Conservation (phyloP, 2,888 invertebrate genomes). For the Rhodophaea formosa region DNA sequence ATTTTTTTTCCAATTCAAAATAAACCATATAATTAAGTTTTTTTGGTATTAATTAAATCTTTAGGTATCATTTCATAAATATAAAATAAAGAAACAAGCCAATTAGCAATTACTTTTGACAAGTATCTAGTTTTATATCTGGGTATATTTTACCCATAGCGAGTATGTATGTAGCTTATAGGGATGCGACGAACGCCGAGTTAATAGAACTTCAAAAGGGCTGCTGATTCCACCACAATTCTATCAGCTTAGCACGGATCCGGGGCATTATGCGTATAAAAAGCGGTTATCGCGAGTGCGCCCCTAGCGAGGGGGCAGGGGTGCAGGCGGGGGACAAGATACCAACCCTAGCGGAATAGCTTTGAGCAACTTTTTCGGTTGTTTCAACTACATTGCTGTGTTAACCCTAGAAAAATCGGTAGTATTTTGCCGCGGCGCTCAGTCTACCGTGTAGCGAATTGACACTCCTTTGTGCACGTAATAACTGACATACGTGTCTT, state of each 20-base stretch:
- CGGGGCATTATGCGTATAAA: conserved; percentile 78
- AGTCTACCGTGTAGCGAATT: not conserved
- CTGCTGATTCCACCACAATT: conserved; percentile 78
- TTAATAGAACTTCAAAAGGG: conserved; percentile 80
- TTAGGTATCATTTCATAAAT: too few relatives aligned
- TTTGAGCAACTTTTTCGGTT: conserved; percentile 53
- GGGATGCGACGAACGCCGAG: too few relatives aligned
- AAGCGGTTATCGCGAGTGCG: conserved; percentile 72
- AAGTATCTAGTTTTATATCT: too few relatives aligned
- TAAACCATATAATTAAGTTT: too few relatives aligned
- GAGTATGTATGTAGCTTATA: too few relatives aligned
- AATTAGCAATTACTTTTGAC: too few relatives aligned
- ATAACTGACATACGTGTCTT: conserved; percentile 10
- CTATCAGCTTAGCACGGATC: conserved; percentile 79
- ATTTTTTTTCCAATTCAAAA: too few relatives aligned
- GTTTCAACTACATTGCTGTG: conserved; percentile 62
- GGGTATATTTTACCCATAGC: too few relatives aligned
- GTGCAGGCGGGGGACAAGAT: conserved; percentile 34
- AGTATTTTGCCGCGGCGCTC: not conserved
- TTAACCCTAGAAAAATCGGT: conserved; percentile 36
- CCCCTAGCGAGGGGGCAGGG: conserved; percentile 30
- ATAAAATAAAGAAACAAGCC: too few relatives aligned
- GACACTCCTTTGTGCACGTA: conserved; percentile 10
- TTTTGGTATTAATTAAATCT: too few relatives aligned
- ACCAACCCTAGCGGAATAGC: conserved; percentile 45